Percentiles rank a stretch among this genome's conserved stretches.
These are phyloP conservation scores for Platalea minor DNA, from an alignment of 2,797 vertebrate species.

Conservation along the genomic window DNA sequence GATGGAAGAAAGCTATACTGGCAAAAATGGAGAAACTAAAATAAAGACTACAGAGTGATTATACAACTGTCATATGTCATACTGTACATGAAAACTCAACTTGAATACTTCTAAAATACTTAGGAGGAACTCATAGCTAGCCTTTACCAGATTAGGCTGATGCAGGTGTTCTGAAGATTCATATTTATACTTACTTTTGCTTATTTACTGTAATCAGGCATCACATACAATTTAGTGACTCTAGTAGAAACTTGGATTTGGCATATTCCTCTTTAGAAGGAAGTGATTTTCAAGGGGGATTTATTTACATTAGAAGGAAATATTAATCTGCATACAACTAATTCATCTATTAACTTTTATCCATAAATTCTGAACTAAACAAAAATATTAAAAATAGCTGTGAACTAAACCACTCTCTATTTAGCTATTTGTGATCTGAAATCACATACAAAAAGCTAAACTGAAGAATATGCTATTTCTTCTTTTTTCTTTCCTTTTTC, in stretches of 20 bases:
- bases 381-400: not conserved
- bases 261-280: not conserved
- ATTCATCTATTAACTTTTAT: not conserved
- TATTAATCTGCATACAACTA: not conserved
- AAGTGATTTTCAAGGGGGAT: not conserved
- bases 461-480: not conserved
- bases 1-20: not conserved
- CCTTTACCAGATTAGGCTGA: not conserved
- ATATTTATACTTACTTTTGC: not conserved
- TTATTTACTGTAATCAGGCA: not conserved
- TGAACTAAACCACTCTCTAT: not conserved
- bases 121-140: not conserved
- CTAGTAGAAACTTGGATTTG: not conserved
- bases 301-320: conserved; percentile 1
- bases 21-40: not conserved
- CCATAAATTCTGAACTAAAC: not conserved
- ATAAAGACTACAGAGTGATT: not conserved
- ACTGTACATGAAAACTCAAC: not conserved
- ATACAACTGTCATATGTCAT: not conserved
- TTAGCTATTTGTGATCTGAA: not conserved
- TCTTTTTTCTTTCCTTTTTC: not conserved
- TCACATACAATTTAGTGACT: not conserved
- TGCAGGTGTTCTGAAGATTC: not conserved
- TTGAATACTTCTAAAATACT: not conserved
- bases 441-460: not conserved